Base-by-base conservation (phyloP, 64 coral and sea anemone species). In the Stichodactyla mertensii region DNA sequence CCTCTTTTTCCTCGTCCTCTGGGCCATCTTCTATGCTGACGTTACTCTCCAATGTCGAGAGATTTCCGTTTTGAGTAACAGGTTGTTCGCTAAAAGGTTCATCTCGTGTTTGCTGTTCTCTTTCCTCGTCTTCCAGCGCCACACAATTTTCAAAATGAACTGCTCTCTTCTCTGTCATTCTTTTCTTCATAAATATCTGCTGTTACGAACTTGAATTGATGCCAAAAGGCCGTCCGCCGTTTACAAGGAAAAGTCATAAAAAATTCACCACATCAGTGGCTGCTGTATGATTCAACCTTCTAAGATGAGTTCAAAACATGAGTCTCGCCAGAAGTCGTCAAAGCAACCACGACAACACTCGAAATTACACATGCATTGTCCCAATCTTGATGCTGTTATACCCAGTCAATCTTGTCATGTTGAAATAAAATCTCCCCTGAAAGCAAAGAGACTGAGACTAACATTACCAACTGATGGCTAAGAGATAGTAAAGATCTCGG, bases 91-190 rank as follows among this genome's bases (percentile, higher is more conserved):
- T 77, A 54, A 31, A 36, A 20, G 77, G 16, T 71, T 27, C 16
- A 12, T 7, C 26, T 55, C 15, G n/a, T 57, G 52, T 58, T 62
- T 6, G n/a, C 22, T 54, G 14, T 16, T 6, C 55, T 14, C 18
- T 26, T 16, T 82, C 51, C 18, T 92, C 90, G 16, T 92, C 85
- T 24, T 81, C 77, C 16, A 85, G 67, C 18, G 79, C 52, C 0
- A 82, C 90, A 13, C 71, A 82, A 27, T 92, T 92, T 55, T 87
- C 90, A 81, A 92, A 92, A 26, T 83, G 85, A 77, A 92, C 90
- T 18, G 71, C 78, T 71, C 52, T 67, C 71, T 92, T 67, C 71
- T 92, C 90, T 83, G 86, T 83, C 79, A 28, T 81, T 54, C 15
- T 9, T 16, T 81, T 81, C 51, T 53, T 15, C 13, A 62, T 36